A percentile compares a stretch with the other conserved stretches of the same genome.
Conservation (phyloP, 2,797 vertebrate species). For the Alauda arvensis region DNA sequence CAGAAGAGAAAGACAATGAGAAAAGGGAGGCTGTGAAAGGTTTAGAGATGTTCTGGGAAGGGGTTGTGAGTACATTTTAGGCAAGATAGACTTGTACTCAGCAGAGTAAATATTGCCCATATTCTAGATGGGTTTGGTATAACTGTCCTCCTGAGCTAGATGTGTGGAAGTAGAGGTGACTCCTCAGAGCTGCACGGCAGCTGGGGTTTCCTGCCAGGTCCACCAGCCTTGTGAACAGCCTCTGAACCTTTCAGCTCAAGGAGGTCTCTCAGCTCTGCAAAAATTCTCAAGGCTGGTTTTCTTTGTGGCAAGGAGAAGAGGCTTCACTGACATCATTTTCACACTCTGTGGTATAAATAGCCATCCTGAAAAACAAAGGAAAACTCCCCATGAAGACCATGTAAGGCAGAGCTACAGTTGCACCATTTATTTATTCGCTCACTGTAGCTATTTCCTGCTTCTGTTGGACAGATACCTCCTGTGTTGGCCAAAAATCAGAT, state of each 20-base stretch:
- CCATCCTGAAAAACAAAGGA: conserved; percentile 57
- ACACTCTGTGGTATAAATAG: conserved; percentile 29
- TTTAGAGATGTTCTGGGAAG: not conserved
- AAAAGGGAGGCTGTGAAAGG: not conserved
- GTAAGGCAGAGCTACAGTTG: conserved; percentile 45
- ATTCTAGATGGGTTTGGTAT: not conserved
- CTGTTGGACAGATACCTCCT: conserved; percentile 52
- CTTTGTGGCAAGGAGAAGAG: not conserved
- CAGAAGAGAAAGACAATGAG: not conserved
- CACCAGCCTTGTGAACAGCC: not conserved
- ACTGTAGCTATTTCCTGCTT: conserved; percentile 49
- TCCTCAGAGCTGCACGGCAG: not conserved
- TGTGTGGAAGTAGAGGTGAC: not conserved
- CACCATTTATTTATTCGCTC: conserved; percentile 50
- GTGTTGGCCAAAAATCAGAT: conserved; percentile 46
- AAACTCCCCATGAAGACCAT: conserved; percentile 50
- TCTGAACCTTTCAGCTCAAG: not conserved
- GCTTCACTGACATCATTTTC: conserved; percentile 38
- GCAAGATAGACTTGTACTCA: not conserved
- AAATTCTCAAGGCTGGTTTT: not conserved
- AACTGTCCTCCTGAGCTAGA: not conserved
- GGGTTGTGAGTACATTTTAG: not conserved
- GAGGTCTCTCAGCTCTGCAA: not conserved
- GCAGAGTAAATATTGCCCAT: not conserved
- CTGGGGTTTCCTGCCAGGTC: not conserved